Evolutionary conservation across 2,888 invertebrate species (phyloP).

Genomic region (Limnephilus lunatus): DNA sequence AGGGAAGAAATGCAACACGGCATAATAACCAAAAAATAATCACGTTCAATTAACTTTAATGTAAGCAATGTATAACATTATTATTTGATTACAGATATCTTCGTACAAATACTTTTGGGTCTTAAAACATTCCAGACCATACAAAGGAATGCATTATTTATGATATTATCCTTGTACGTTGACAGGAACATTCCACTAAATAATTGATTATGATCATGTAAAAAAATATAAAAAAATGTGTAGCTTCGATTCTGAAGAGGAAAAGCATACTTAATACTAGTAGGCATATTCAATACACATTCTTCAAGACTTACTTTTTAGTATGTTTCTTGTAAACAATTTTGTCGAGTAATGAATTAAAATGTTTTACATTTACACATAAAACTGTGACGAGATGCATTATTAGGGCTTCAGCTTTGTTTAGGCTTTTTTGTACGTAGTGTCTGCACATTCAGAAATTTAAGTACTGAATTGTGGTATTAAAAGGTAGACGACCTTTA

Average conservation of each 20-base stretch:
- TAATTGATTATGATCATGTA: conserved; percentile 58
- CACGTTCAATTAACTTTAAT: background rate
- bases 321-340: background rate
- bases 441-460: background rate
- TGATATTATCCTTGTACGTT: conserved; percentile 50
- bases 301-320: background rate
- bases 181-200: conserved; percentile 52
- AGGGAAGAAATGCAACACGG: no score
- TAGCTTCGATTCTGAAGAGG: background rate
- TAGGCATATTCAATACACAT: background rate
- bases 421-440: background rate
- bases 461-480: background rate
- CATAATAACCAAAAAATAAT: no score
- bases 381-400: background rate
- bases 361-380: background rate
- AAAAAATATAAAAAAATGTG: conserved; percentile 4
- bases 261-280: background rate
- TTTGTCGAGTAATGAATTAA: background rate
- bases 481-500: background rate
- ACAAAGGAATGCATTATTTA: conserved; percentile 55
- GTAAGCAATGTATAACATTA: background rate
- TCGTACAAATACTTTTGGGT: background rate
- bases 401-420: background rate
- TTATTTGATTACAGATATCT: background rate
- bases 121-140: background rate